Percentiles rank a stretch among this genome's conserved stretches.
Conservation (phyloP, 2,113 vertebrate species). For the Cariama cristata region DNA sequence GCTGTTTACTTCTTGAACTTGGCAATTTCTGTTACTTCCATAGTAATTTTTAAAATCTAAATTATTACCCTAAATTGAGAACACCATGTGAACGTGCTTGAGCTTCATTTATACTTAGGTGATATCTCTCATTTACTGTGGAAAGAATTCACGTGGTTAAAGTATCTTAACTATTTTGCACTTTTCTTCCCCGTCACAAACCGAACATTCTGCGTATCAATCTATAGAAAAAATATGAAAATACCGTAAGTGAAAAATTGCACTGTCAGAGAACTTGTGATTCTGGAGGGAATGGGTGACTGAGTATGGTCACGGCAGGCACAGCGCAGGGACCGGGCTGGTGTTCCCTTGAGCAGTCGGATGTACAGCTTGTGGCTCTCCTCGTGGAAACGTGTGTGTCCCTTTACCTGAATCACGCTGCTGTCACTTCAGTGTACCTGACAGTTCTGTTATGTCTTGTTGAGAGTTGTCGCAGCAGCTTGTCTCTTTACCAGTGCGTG, state of each 20-base stretch:
- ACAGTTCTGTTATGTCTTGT: fast-evolving
- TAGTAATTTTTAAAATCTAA: not conserved
- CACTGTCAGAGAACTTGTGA: no score
- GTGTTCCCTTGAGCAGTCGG: not conserved
- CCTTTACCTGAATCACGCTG: not conserved
- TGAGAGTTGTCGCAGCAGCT: not conserved
- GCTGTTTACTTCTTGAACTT: not conserved
- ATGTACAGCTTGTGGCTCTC: not conserved
- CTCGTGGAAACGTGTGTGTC: fast-evolving
- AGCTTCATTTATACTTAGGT: not conserved
- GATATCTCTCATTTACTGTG: not conserved
- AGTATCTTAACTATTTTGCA: not conserved
- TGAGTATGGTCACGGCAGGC: fast-evolving
- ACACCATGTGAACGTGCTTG: not conserved
- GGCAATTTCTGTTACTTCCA: not conserved
- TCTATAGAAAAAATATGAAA: not conserved
- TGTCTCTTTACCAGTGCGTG: fast-evolving
- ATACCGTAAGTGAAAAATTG: fast-evolving
- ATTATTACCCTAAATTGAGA: not conserved
- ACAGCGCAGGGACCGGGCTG: not conserved
- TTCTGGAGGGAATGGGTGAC: not conserved
- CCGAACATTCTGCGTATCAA: fast-evolving
- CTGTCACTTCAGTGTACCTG: fast-evolving
- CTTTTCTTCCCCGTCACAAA: not conserved
- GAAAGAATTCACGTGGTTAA: not conserved